Base-by-base conservation (phyloP, 2,113 vertebrate species). In the Scortum barcoo region DNA sequence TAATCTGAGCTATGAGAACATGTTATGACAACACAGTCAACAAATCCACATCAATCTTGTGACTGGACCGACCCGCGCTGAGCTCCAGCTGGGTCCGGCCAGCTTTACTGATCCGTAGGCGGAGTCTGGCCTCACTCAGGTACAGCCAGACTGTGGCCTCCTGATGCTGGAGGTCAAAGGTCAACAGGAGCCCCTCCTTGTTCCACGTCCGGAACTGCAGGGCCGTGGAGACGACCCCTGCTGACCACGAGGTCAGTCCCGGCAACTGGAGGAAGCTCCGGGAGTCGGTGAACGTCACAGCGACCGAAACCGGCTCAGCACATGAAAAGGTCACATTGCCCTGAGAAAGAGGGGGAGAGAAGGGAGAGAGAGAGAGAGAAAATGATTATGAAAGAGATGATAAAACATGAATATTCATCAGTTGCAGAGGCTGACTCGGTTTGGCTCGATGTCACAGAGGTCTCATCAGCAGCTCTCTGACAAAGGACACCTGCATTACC, bases 121-220 rank as follows among this genome's bases (percentile, higher is more conserved):
- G 96, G 48, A 97, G 90, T 88, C 94, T 96, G 11, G 96, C 96
- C 66, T 97, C 95, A 16, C 89, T 96, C 66, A 99, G 94, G 91
- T 96, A 95, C 62, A 99, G 90, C 83, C 96, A 93, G 62, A 97
- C 89, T 26, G 85, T 78, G 22, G 94, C 94, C 0, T 94, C 93
- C 76, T 93, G 78, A n/a, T 91, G 85, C 0, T 90, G 93, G 5
- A 97, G 92, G 90, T 95, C 95, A 78, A 89, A 95, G 86, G 95
- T 96, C 62, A 98, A 85, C 0, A 99, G 92, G 63, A 97, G 94
- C n/a, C 97, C 98, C 0, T 88, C 96, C 57, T 93, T 95, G 91
- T 99, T 98, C 98, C 98, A 99, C 0, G 97, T 99, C 54, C 97
- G 95, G 91, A 99, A 98, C 66, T 99, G 96, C 88, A 99, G 96